Evolutionary conservation across 1,140 invertebrate species (phyloP).

Genomic region (Diorhabda sublineata): DNA sequence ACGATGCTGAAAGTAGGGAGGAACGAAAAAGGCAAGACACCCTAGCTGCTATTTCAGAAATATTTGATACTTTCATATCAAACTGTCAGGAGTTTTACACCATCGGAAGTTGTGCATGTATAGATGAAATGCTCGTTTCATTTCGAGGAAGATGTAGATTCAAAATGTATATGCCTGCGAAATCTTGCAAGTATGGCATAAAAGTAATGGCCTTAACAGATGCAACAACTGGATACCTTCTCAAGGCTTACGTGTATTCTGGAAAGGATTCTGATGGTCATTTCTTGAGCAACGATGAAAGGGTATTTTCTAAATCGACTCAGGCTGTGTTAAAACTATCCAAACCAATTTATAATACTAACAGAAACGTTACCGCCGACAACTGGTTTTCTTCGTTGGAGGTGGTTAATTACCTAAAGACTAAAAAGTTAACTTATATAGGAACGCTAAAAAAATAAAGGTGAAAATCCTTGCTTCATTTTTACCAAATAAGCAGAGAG

Average conservation of each 20-base stretch:
- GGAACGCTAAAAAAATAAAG: conserved; percentile 44
- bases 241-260: conserved; percentile 10
- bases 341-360: conserved; percentile 33
- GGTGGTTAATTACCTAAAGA: conserved; percentile 26
- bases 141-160: conserved; percentile 19
- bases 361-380: conserved; percentile 44
- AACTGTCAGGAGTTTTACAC: conserved; percentile 20
- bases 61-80: conserved; percentile 21
- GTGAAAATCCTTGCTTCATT: conserved; percentile 37
- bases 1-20: neutral
- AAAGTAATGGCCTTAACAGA: conserved; percentile 21
- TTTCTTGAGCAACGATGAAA: conserved; percentile 6
- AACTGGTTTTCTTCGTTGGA: conserved; percentile 44
- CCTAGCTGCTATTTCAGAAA: conserved; percentile 22
- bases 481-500: conserved; percentile 18
- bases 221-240: conserved; percentile 34
- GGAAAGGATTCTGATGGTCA: conserved; percentile 19
- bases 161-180: conserved; percentile 24
- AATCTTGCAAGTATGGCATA: conserved; percentile 24
- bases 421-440: conserved; percentile 38
- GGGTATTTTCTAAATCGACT: conserved; percentile 21
- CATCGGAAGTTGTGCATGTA: conserved; percentile 4
- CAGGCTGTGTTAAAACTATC: conserved; percentile 36
- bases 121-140: conserved; percentile 5
- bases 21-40: neutral